phyloP scores from a whole-genome alignment of 64 coral and sea anemone genomes.

The Montipora efflorescens region DNA sequence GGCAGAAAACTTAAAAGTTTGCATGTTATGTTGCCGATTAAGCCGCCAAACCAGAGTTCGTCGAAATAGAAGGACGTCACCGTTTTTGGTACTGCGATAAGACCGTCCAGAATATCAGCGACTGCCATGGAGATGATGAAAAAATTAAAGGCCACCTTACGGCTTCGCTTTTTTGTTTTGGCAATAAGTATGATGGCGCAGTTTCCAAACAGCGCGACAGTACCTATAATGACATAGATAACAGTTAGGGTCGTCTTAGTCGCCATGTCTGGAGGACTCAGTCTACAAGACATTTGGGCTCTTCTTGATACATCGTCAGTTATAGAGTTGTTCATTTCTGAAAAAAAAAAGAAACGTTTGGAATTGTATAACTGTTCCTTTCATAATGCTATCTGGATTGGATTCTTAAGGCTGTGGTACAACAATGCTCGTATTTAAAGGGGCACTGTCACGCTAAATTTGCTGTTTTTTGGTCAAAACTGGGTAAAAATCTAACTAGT shows the following conservation, averaged over 20 bases:
- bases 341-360: neutral
- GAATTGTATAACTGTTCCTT: neutral
- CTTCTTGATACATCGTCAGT: neutral
- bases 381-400: no score
- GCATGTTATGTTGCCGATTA: constrained; percentile 62
- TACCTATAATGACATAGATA: constrained; percentile 46
- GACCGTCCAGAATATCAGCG: constrained; percentile 64
- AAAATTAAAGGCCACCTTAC: constrained; percentile 72
- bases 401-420: no score
- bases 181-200: constrained; percentile 69
- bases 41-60: constrained; percentile 58
- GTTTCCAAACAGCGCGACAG: constrained; percentile 62
- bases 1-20: constrained; percentile 46
- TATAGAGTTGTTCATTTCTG: neutral
- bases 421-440: no score
- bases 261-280: neutral
- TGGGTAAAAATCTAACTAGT: no score
- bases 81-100: constrained; percentile 45
- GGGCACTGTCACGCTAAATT: no score
- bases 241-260: constrained; percentile 34
- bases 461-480: no score
- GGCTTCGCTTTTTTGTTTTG: constrained; percentile 30
- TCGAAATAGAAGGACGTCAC: constrained; percentile 28
- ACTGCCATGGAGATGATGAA: constrained; percentile 79
- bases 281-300: neutral